Conservation (phyloP, 2,797 vertebrate genomes). For the Cirrhinus mrigala region DNA sequence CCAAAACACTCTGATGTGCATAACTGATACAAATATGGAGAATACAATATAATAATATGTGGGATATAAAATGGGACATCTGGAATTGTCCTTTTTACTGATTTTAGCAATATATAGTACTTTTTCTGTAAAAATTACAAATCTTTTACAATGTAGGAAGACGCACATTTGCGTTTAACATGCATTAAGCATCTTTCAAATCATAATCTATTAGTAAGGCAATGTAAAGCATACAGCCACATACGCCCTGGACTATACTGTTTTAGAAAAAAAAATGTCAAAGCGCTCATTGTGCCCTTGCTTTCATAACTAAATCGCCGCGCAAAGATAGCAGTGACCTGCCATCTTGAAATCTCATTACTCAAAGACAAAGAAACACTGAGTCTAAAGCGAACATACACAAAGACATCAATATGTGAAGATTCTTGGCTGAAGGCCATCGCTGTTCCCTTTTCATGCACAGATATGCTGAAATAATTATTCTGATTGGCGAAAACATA, state of each 20-base stretch:
- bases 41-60: neutral
- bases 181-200: neutral
- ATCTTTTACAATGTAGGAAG: neutral
- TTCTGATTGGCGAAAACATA: slow-evolving; percentile 33
- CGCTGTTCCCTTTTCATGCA: slow-evolving; percentile 40
- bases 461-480: slow-evolving; percentile 50
- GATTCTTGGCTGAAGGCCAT: slow-evolving; percentile 27
- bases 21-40: neutral
- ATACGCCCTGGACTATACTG: neutral
- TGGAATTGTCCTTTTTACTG: neutral
- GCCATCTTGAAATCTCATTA: slow-evolving; percentile 41
- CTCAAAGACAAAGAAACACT: slow-evolving; percentile 54
- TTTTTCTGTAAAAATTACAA: neutral
- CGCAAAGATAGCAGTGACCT: neutral
- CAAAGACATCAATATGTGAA: slow-evolving; percentile 42
- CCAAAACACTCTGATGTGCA: neutral
- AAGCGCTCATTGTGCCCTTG: slow-evolving; percentile 18
- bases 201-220: neutral
- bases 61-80: no score
- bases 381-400: slow-evolving; percentile 18
- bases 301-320: slow-evolving; percentile 36
- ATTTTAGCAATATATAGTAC: neutral
- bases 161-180: neutral
- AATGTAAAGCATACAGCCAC: neutral
- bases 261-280: neutral